Base-by-base conservation (phyloP, 2,888 invertebrate genomes). In the Hesperia comma region DNA sequence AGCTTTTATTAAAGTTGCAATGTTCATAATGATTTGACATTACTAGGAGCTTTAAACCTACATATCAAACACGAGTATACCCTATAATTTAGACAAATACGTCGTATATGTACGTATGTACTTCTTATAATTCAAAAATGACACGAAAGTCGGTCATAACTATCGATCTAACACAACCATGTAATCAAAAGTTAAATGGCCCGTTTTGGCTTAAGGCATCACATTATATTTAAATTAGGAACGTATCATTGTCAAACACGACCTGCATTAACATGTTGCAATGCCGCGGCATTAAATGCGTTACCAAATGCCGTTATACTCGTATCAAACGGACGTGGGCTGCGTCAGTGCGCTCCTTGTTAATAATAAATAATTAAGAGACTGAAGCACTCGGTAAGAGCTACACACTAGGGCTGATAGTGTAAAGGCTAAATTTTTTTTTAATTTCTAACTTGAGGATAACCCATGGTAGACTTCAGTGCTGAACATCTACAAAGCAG, bases 321-420 rank as follows among this genome's bases (percentile, higher is more conserved):
- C n/a, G n/a, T n/a, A 69, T 53, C 40, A 68, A 56, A 69, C 61
- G 68, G 60, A 63, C 77, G 84, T 84, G 81, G 85, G 85, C 79
- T 83, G 79, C 43, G 26, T 26, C 5, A 26, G 26, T 5, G 75
- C 77, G 77, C 78, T 75, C 76, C 72, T 70, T 73, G 71, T 71
- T 68, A 70, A 77, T 77, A 81, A 82, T 79, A 79, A 81, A 84
- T 86, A 85, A 86, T 87, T 85, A 86, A 84, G 85, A 86, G 83
- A 83, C 77, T 83, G 83, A 83, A 82, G 82, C 82, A 80, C 83
- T 79, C 78, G 74, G 77, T 79, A 79, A 80, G 53, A 8, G n/a
- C 46, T 60, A n/a, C 51, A 15, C 7, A 43, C 53, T 58, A 66
- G 58, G 64, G 64, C 17, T 64, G 57, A 41, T 32, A 12, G 17